Base-by-base conservation (phyloP, 2,797 vertebrate species). In the Champsocephalus gunnari region DNA sequence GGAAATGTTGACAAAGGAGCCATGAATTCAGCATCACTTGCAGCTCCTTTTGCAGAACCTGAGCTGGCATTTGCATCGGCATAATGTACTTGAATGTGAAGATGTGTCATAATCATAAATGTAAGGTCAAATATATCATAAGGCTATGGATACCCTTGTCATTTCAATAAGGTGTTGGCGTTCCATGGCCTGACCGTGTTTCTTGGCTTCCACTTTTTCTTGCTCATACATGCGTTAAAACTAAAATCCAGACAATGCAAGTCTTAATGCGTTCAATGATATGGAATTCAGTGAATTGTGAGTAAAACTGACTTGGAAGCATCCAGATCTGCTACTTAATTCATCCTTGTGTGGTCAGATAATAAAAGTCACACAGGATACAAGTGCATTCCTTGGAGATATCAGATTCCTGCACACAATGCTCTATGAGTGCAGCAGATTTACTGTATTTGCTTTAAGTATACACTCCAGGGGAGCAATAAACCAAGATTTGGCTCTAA, bases 261-360 rank as follows among this genome's bases (percentile, higher is more conserved):
- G 75, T 76, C 38, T 71, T 53, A 32, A 21, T 67, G 73, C 58
- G 19, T 72, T 50, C 17, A n/a, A 19, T 70, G 43, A 72, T 62
- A 48, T 48, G 60, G 68, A 19, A 19, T 19, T 88, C 84, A 79
- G 75, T 79, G 41, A 78, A 50, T 16, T 65, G 71, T 83, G 75
- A 74, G 82, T 71, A 49, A 78, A 82, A 79, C 7, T 21, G 75
- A 85, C 73, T 80, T 0, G 88, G 89, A 90, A 92, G 91, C 86
- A 83, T 88, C 84, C 77, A 86, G 82, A 87, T 89, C 82, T 88
- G 90, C 87, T 90, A 91, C 90, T 84, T 76, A 34, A 71, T 78
- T 83, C 57, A 43, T 64, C 73, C 48, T 58, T 16, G 75, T 75
- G 87, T 80, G 77, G 80, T 82, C 50, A 38, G 81, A 66, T 73